Conservation (phyloP, 2,113 vertebrate genomes). For the Myxocyprinus asiaticus region DNA sequence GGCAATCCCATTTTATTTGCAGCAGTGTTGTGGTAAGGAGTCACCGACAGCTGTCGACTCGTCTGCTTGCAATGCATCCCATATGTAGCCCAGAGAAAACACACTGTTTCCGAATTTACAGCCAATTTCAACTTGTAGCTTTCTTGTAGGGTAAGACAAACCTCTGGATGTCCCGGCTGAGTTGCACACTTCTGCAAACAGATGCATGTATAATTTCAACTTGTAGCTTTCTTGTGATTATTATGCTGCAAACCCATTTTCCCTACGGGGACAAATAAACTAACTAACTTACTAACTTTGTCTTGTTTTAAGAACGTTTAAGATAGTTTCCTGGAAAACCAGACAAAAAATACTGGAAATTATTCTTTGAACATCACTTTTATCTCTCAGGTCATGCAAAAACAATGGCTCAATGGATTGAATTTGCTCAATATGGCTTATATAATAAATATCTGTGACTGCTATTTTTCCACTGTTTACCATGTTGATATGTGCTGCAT, state of each 20-base stretch:
- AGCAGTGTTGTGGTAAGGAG: constrained; percentile 59
- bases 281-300: no score
- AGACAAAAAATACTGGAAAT: no score
- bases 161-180: constrained; percentile 1
- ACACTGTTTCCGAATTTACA: constrained; percentile 52
- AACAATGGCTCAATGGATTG: background rate
- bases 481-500: constrained; percentile 3
- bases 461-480: background rate
- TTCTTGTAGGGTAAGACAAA: constrained; percentile 4
- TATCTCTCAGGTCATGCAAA: background rate
- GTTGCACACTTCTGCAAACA: background rate
- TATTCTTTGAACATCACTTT: background rate
- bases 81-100: constrained; percentile 58
- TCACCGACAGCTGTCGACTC: constrained; percentile 56
- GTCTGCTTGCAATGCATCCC: constrained; percentile 56
- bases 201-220: no score
- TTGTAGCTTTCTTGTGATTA: no score
- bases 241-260: no score
- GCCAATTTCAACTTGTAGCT: constrained; percentile 40
- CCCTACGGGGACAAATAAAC: no score
- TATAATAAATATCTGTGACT: background rate
- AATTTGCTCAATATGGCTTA: background rate
- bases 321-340: no score
- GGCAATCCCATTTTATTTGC: constrained; percentile 60
- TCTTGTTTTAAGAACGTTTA: no score